Evolutionary conservation across 2,797 vertebrate genomes (phyloP), one percentile per base, ranked within the genome.

Genomic region (Erethizon dorsatum): DNA sequence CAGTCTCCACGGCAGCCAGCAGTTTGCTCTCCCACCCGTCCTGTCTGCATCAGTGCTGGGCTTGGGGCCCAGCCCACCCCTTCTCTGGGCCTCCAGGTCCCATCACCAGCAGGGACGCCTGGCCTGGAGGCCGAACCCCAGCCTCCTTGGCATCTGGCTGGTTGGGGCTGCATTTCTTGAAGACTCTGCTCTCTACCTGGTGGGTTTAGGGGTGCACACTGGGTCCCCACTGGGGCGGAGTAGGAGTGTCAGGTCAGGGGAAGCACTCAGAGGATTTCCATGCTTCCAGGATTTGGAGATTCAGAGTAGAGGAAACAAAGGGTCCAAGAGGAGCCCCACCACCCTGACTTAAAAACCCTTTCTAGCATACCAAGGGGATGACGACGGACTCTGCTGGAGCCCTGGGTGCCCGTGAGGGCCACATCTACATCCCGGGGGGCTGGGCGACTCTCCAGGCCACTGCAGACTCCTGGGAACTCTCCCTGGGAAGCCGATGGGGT

Each of bases 1-100:
- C 6, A 2, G 59, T 28, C 50, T 5, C 1, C 0, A 15, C 0
- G 4, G 13, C 37, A 2, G 9, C 28, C 18, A 5, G 37, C 33
- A 57, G 13, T 2, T 2, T 11, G 10, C 20, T 9, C 33, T 33
- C 20, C 17, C 20, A 4, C 50, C 33, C 1, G 22, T 9, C 33
- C 54, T 15, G 7, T 8, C 45, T 2, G 17, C 37, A 6, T 14
- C 9, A 45, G 9, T 0, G 11, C 18, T 13, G 45, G 1, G 26
- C n/a, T 14, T 57, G 6, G 24, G 57, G 45, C 12, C 5, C 0
- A 0, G 6, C 50, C 47, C 4, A n/a, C 12, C 33, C 20, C 63
- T 54, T 37, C 63, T 3, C 1, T 6, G 77, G 63, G 33, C 28
- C 88, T 33, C 26, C 3, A 22, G 41, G 11, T 0, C 17, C 65